A percentile compares a stretch with the other conserved stretches of the same genome.
phyloP scores from a whole-genome alignment of 1,140 invertebrate genomes.

The Paracyclopina nana region DNA sequence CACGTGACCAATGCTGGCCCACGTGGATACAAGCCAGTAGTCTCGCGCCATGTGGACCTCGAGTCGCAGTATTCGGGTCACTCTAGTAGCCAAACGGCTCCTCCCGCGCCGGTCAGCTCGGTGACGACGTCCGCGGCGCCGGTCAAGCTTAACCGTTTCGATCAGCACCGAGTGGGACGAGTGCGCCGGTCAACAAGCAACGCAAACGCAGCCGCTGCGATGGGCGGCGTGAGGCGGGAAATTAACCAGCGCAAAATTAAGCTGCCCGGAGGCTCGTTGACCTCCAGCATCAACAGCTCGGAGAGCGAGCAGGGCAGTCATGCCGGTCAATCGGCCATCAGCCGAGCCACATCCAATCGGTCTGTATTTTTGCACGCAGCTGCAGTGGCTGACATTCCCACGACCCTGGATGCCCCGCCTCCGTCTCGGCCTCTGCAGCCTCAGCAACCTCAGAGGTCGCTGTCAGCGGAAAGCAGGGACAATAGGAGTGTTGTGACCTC shows the following conservation, averaged over 20 bases:
- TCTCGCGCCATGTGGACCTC: background rate
- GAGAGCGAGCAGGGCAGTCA: constrained; percentile 21
- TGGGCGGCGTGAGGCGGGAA: background rate
- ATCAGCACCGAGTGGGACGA: constrained; percentile 1
- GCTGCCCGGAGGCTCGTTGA: constrained; percentile 15
- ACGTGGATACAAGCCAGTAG: background rate
- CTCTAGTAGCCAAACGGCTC: background rate
- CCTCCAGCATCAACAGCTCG: constrained; percentile 19
- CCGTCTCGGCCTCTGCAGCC: too few species aligned
- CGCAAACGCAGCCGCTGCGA: background rate
- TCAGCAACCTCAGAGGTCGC: background rate
- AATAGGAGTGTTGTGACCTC: background rate
- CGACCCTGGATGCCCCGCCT: constrained; percentile 4
- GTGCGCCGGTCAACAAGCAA: constrained; percentile 1
- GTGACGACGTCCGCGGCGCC: background rate
- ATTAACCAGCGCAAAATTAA: constrained; percentile 11
- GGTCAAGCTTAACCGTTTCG: constrained; percentile 7
- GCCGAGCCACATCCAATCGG: constrained; percentile 18
- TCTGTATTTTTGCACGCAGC: constrained; percentile 23
- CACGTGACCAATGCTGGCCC: background rate
- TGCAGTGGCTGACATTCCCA: constrained; percentile 23
- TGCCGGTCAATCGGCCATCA: constrained; percentile 15
- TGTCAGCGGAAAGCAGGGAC: background rate
- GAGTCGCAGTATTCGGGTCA: constrained; percentile 14
- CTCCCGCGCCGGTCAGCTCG: background rate